These are phyloP conservation scores for Mayetiola destructor DNA, from an alignment of 2,888 invertebrate genomes.

Conservation along the genomic window DNA sequence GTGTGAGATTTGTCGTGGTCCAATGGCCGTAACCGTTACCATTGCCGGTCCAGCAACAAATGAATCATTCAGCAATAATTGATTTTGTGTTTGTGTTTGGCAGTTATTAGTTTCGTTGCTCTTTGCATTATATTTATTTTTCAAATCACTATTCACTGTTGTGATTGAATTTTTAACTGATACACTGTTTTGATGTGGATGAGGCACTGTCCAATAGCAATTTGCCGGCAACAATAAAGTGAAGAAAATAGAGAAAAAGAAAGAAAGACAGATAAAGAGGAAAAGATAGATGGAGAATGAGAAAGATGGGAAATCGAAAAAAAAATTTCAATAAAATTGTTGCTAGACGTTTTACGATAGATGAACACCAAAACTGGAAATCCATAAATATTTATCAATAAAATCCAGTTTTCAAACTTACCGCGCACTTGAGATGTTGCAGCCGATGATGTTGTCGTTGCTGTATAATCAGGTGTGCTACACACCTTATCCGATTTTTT, in stretches of 20 bases:
- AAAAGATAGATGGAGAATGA: too few species aligned
- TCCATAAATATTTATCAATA: too few species aligned
- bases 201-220: neutral
- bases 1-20: neutral
- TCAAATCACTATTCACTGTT: slow-evolving; percentile 15
- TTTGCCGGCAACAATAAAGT: too few species aligned
- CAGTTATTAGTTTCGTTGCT: slow-evolving; percentile 15
- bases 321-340: too few species aligned
- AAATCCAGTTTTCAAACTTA: too few species aligned
- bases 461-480: slow-evolving; percentile 6
- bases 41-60: too few species aligned
- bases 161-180: slow-evolving; percentile 14
- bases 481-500: slow-evolving; percentile 14
- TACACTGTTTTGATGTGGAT: slow-evolving; percentile 14
- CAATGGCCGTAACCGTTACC: neutral
- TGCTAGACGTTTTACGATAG: too few species aligned
- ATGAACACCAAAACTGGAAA: too few species aligned
- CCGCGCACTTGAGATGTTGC: slow-evolving; percentile 7
- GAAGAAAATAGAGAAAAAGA: too few species aligned
- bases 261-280: too few species aligned
- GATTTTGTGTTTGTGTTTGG: slow-evolving; percentile 11
- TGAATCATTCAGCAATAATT: slow-evolving; percentile 15
- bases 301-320: too few species aligned
- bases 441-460: slow-evolving; percentile 4
- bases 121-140: slow-evolving; percentile 14